Percentiles rank a stretch among this genome's conserved stretches.
Evolutionary conservation across 2,888 invertebrate species (phyloP).

Genomic region (Caenorhabditis imperialis): DNA sequence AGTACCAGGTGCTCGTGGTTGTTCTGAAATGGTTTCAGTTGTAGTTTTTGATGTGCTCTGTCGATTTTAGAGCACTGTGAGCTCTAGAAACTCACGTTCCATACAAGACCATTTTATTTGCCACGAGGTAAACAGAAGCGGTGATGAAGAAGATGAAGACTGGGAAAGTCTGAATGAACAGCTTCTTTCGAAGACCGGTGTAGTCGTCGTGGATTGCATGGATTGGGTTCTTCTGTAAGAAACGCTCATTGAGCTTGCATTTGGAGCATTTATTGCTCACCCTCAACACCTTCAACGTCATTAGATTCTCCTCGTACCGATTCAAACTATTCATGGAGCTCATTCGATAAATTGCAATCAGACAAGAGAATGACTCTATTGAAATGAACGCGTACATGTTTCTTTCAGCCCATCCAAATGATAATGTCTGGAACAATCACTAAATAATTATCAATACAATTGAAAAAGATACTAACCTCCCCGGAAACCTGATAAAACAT

Average conservation of each 20-base stretch:
- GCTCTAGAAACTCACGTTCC: too few species aligned
- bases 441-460: not conserved
- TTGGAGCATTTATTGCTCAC: constrained; percentile 1
- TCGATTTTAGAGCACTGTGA: too few species aligned
- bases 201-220: too few species aligned
- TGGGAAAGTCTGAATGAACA: too few species aligned
- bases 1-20: constrained; percentile 19
- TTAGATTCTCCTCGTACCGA: constrained; percentile 8
- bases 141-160: too few species aligned
- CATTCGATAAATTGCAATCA: constrained; percentile 26
- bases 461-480: not conserved
- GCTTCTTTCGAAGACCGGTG: too few species aligned
- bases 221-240: too few species aligned
- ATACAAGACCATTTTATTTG: too few species aligned
- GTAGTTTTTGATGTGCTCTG: too few species aligned
- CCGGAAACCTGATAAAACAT: constrained; percentile 14
- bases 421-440: constrained; percentile 14
- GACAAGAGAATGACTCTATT: constrained; percentile 32
- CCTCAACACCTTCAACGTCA: constrained; percentile 8
- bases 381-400: constrained; percentile 34
- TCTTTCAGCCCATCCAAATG: constrained; percentile 30
- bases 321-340: constrained; percentile 2
- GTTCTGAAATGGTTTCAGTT: too few species aligned
- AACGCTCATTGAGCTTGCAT: not conserved
- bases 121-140: too few species aligned